Base-by-base conservation (phyloP, 2,113 vertebrate species). In the Neotragus pygmaeus region DNA sequence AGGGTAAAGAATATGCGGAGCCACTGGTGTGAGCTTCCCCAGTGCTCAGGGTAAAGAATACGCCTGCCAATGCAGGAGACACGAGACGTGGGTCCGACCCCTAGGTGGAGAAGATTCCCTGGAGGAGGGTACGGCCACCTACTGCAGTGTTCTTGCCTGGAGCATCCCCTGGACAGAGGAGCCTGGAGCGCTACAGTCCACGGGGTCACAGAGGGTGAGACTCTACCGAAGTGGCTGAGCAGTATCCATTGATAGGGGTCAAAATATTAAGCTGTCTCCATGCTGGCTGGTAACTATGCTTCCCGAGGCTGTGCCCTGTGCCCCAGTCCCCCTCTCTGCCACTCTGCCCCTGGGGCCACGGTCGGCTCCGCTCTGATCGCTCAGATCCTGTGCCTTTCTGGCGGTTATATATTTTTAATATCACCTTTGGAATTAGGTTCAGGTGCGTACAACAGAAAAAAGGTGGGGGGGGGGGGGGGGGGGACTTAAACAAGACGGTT, bases 391-490 rank as follows among this genome's bases (percentile, higher is more conserved):
- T 11, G 73, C n/a, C 43, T 25, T 12, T 85, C 88, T 60, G 12
- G 10, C 12, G 51, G 53, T 16, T 55, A n/a, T 73, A 73, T 55
- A 73, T 36, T 49, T 94, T 83, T 27, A n/a, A n/a, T 85, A 49
- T 58, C 66, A 81, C 15, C 28, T 66, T 58, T 64, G 58, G 21
- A 30, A 57, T 83, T 80, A 84, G 77, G 58, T 53, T 87, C n/a
- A 60, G 33, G 10, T 58, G 21, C 0, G 17, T n/a, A 16, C 7
- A 88, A 78, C 28, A 92, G 47, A 1, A 49, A n/a, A 75, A 60
- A 62, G 60, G 60, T 2, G 2, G 43, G 43, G 43, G 43, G 43
- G 3, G 43, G 43, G 10, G 3, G 4, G 33, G 27, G 3, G 0
- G 27, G 6, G 0, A 58, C 9, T 55, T 88, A 58, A 66, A 70